Evolutionary conservation across 2,113 vertebrate species (phyloP).

Genomic region (Lagopus leucura): DNA sequence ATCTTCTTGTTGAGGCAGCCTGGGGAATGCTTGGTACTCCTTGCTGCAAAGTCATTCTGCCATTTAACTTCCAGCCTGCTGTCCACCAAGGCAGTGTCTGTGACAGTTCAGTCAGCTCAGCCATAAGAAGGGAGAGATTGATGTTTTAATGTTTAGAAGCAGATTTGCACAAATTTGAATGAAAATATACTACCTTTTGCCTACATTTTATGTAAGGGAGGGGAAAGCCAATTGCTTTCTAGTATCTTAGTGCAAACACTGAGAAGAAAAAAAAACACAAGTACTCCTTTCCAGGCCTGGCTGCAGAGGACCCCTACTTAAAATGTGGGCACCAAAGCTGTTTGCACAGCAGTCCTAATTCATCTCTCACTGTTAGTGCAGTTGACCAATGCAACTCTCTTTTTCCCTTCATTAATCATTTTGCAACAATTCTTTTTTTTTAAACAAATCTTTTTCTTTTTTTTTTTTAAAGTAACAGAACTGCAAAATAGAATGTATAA

Average conservation of each 20-base stretch:
- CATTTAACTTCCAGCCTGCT: background rate
- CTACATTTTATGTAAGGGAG: background rate
- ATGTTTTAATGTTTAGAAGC: background rate
- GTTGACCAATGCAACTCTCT: background rate
- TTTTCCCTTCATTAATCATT: background rate
- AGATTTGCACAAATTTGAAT: background rate
- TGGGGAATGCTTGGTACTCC: background rate
- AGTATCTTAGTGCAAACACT: background rate
- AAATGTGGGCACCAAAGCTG: background rate
- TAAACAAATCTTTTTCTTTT: no score
- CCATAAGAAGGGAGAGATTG: background rate
- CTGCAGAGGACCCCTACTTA: background rate
- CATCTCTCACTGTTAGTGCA: background rate
- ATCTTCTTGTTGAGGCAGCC: background rate
- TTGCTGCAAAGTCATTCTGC: background rate
- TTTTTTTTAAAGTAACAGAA: background rate
- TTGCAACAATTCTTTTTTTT: background rate
- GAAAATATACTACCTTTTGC: background rate
- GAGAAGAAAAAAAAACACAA: background rate
- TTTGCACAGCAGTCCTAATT: background rate
- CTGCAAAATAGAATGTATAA: background rate
- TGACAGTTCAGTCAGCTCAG: background rate
- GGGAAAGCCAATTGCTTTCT: background rate
- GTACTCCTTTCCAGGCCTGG: background rate
- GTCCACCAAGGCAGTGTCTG: background rate